Percentiles rank a stretch among this genome's conserved stretches.
phyloP scores from a whole-genome alignment of 2,797 vertebrate genomes.

The Lacerta agilis region DNA sequence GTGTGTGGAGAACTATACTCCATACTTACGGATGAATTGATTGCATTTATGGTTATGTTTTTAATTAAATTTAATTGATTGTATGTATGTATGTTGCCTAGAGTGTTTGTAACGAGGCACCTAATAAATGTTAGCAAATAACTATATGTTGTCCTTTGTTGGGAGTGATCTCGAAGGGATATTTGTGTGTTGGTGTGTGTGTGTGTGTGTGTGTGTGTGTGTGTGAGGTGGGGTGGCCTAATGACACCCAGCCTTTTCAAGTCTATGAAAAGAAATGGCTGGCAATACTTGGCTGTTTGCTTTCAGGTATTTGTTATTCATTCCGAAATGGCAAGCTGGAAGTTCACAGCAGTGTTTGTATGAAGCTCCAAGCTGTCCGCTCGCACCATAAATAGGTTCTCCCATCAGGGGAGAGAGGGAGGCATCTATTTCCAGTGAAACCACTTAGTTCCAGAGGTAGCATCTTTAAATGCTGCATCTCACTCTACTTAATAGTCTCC shows the following conservation, averaged over 20 bases:
- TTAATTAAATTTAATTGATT: too few species aligned
- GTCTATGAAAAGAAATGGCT: neutral
- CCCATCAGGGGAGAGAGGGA: neutral
- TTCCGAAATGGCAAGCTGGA: conserved; percentile 27
- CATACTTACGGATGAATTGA: too few species aligned
- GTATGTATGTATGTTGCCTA: too few species aligned
- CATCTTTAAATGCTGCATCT: conserved; percentile 22
- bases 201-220: neutral
- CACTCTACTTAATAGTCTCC: conserved; percentile 32
- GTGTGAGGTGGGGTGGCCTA: neutral
- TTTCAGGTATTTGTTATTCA: conserved; percentile 4
- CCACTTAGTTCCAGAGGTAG: conserved; percentile 38
- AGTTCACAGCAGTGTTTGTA: neutral
- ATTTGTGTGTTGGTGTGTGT: neutral
- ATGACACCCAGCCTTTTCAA: neutral
- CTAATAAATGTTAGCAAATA: neutral
- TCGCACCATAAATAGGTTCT: neutral
- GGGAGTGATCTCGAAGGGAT: neutral
- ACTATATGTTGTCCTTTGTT: too few species aligned
- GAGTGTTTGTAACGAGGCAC: too few species aligned
- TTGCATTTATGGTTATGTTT: too few species aligned
- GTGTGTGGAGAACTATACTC: too few species aligned
- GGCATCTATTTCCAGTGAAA: conserved; percentile 4
- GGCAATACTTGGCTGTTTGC: neutral
- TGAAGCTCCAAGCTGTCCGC: conserved; percentile 14